phyloP scores from a whole-genome alignment of 2,797 vertebrate genomes.

The Lagothrix lagotricha region DNA sequence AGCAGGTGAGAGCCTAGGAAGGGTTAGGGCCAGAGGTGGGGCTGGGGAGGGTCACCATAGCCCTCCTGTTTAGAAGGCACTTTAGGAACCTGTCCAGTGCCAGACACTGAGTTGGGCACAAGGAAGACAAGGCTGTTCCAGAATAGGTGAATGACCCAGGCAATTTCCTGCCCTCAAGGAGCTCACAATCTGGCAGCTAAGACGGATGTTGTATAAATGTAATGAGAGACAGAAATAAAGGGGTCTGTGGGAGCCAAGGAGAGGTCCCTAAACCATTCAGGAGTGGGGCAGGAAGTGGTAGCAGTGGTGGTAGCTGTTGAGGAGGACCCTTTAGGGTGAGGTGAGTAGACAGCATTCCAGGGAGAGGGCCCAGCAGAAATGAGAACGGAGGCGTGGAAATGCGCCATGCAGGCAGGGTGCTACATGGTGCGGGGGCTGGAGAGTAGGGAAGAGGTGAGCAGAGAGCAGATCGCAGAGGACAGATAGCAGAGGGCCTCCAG shows the following conservation, averaged over 20 bases:
- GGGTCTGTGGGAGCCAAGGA: not conserved
- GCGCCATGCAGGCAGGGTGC: not conserved
- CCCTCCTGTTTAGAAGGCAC: not conserved
- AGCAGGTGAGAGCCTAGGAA: constrained; percentile 92
- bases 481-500: not conserved
- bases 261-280: not conserved
- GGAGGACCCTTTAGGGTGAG: not conserved
- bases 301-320: not conserved
- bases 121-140: not conserved
- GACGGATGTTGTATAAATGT: not conserved
- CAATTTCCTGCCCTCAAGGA: not conserved
- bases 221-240: not conserved
- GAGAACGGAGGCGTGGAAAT: not conserved
- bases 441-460: not conserved
- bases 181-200: not conserved
- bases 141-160: not conserved
- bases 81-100: not conserved
- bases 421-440: not conserved
- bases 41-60: not conserved
- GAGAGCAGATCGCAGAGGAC: not conserved
- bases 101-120: not conserved
- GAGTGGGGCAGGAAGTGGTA: not conserved
- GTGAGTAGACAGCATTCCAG: not conserved
- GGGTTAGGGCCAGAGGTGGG: not conserved
- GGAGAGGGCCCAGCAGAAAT: not conserved